phyloP scores from a whole-genome alignment of 2,888 invertebrate genomes.

The Hirudinaria manillensis region DNA sequence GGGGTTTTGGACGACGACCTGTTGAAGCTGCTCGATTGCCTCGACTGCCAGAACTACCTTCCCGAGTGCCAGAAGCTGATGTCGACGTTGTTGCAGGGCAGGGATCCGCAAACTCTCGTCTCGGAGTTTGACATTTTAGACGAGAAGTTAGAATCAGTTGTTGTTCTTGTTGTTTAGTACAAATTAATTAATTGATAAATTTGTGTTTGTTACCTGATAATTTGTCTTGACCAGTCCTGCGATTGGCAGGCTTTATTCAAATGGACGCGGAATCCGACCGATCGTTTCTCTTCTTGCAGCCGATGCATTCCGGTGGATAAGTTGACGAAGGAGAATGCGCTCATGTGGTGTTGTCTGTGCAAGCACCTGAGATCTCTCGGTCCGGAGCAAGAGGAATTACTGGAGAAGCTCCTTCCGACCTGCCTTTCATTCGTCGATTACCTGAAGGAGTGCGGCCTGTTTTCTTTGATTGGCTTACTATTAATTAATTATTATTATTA shows the following conservation, averaged over 20 bases:
- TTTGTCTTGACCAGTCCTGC: too few relatives aligned
- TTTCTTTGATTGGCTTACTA: slow-evolving; percentile 38
- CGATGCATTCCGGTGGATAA: slow-evolving; percentile 45
- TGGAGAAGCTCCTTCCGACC: slow-evolving; percentile 64
- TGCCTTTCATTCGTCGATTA: slow-evolving; percentile 68
- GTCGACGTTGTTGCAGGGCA: slow-evolving; percentile 56
- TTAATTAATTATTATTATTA: slow-evolving; percentile 31
- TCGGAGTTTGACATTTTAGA: slow-evolving; percentile 48
- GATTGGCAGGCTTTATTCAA: slow-evolving; percentile 1
- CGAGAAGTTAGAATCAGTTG: slow-evolving; percentile 45
- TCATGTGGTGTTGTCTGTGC: slow-evolving; percentile 65
- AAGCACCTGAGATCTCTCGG: slow-evolving; percentile 56
- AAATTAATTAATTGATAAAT: background rate
- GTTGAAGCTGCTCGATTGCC: slow-evolving; percentile 66
- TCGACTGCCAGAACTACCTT: slow-evolving; percentile 67
- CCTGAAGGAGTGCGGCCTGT: slow-evolving; percentile 62
- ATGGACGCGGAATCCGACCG: background rate
- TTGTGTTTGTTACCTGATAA: background rate
- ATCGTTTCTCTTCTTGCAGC: slow-evolving; percentile 38
- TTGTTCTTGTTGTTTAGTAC: background rate
- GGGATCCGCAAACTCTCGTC: slow-evolving; percentile 42
- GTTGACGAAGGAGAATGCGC: slow-evolving; percentile 53
- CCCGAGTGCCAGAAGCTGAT: slow-evolving; percentile 60
- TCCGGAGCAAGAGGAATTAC: slow-evolving; percentile 57
- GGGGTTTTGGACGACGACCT: slow-evolving; percentile 67